A percentile compares a stretch with the other conserved stretches of the same genome.
phyloP scores from a whole-genome alignment of 1,140 invertebrate genomes.

The Hesperophylax magnus region DNA sequence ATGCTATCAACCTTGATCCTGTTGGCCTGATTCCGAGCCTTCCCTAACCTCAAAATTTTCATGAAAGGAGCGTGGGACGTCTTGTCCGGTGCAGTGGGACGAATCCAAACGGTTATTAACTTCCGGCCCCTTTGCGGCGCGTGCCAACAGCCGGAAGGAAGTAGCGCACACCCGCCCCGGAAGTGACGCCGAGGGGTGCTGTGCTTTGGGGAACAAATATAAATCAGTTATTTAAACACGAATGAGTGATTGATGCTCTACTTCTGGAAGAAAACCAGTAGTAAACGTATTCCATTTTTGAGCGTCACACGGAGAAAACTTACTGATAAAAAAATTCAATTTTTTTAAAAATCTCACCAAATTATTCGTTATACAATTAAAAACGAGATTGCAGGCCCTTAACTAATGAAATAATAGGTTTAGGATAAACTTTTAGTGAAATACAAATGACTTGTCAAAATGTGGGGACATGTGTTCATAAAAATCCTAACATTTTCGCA shows the following conservation, averaged over 20 bases:
- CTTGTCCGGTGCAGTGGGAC: neutral
- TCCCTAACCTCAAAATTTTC: neutral
- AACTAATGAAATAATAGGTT: no score
- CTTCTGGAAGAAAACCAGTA: neutral
- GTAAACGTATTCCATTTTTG: neutral
- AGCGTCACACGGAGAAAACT: no score
- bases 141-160: slow-evolving; percentile 25
- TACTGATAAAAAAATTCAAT: no score
- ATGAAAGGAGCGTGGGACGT: neutral
- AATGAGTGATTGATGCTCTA: neutral
- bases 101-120: slow-evolving; percentile 14
- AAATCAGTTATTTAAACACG: neutral
- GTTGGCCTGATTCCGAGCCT: neutral
- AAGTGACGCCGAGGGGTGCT: neutral
- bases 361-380: no score
- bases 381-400: no score
- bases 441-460: no score
- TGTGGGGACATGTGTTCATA: no score
- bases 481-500: no score
- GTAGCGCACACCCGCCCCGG: slow-evolving; percentile 15
- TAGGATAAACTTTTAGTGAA: no score
- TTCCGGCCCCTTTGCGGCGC: slow-evolving; percentile 8
- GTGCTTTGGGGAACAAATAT: neutral
- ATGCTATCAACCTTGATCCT: no score
- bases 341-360: no score